Percentiles rank a stretch among this genome's conserved stretches.
Conservation (phyloP, 1,140 invertebrate genomes). For the Polyergus mexicanus region DNA sequence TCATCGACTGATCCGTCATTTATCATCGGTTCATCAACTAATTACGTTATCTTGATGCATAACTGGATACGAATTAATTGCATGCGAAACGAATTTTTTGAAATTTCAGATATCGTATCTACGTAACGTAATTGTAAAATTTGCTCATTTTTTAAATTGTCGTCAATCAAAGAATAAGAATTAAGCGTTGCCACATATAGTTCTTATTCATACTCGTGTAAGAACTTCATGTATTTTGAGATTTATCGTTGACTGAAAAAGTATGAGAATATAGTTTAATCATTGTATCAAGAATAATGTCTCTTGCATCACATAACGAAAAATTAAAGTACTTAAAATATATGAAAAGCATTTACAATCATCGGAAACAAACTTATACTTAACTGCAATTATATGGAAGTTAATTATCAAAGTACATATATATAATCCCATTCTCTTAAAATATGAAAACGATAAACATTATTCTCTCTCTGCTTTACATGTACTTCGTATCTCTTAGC, state of each 20-base stretch:
- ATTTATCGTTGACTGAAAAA: conserved; percentile 1
- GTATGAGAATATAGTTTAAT: not conserved
- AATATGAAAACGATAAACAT: conserved; percentile 36
- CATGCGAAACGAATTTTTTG: conserved; percentile 32
- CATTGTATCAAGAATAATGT: conserved; percentile 3
- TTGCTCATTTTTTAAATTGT: conserved; percentile 49
- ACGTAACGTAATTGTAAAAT: conserved; percentile 12
- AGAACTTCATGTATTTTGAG: conserved; percentile 27
- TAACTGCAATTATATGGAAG: conserved; percentile 8
- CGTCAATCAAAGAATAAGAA: not conserved
- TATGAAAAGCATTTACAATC: not conserved
- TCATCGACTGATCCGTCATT: conserved; percentile 77
- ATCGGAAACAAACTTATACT: conserved; percentile 1
- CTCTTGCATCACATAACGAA: conserved; percentile 11
- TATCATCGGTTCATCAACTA: conserved; percentile 63
- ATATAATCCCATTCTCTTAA: conserved; percentile 2
- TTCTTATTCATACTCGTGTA: not conserved
- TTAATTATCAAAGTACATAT: conserved; percentile 31
- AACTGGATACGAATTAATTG: conserved; percentile 32
- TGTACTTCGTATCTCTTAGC: conserved; percentile 54
- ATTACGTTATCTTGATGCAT: conserved; percentile 28
- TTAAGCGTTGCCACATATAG: conserved; percentile 22
- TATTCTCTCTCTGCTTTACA: conserved; percentile 29
- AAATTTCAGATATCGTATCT: conserved; percentile 27
- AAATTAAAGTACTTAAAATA: conserved; percentile 33